phyloP scores from a whole-genome alignment of 2,113 vertebrate species.

The Xenopus laevis region DNA sequence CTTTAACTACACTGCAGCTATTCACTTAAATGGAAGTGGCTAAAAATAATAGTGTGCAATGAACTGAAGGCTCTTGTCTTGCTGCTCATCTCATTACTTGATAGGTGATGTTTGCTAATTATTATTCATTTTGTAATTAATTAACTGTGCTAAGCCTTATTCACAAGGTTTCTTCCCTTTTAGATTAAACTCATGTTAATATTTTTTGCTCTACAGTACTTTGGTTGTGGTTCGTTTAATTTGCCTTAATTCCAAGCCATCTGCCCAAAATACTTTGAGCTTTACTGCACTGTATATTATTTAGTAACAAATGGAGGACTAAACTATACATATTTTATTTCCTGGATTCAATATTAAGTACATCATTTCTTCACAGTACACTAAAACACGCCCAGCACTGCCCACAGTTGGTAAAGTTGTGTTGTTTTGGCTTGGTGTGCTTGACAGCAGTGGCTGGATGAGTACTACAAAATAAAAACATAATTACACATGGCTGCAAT shows the following conservation, averaged over 20 bases:
- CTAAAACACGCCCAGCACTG: background rate
- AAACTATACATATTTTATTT: conserved; percentile 32
- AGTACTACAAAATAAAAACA: conserved; percentile 21
- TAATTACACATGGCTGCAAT: conserved; percentile 21
- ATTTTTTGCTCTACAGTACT: conserved; percentile 6
- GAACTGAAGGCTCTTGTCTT: too few species aligned
- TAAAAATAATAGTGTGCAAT: too few species aligned
- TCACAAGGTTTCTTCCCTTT: conserved; percentile 10
- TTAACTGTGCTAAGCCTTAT: conserved; percentile 21
- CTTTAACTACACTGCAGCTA: too few species aligned
- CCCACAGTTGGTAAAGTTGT: background rate
- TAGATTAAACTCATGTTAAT: conserved; percentile 31
- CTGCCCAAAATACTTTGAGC: conserved; percentile 40
- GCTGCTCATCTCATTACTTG: background rate
- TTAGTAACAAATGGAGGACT: conserved; percentile 38
- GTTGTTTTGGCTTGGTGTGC: background rate
- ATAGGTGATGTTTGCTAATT: background rate
- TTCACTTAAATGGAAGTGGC: too few species aligned
- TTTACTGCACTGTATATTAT: conserved; percentile 37
- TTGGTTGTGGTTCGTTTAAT: conserved; percentile 28
- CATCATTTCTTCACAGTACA: background rate
- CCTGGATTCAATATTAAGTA: conserved; percentile 4
- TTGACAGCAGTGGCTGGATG: conserved; percentile 7
- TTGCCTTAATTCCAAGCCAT: conserved; percentile 41
- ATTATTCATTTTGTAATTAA: conserved; percentile 28